Conservation (phyloP, 2,113 vertebrate genomes). For the Silurus glanis region DNA sequence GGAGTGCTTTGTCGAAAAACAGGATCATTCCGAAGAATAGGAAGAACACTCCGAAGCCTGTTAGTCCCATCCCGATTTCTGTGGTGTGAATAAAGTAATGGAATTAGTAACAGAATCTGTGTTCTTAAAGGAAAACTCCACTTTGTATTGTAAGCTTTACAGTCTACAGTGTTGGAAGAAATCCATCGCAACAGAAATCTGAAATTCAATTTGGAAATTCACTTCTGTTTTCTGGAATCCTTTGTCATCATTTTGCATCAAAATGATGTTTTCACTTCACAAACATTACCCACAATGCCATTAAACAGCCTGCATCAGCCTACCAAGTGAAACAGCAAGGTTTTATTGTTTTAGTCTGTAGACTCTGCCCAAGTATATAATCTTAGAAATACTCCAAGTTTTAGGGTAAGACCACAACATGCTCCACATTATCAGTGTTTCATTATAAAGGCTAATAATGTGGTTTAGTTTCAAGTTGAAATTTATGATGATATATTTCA, state of each 20-base stretch:
- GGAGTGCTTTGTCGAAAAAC: constrained; percentile 97
- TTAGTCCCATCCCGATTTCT: constrained; percentile 98
- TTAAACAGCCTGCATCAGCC: too few species aligned
- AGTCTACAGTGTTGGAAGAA: not conserved
- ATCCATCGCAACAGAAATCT: too few species aligned
- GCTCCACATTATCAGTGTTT: not conserved
- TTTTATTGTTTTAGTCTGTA: not conserved
- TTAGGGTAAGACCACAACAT: too few species aligned
- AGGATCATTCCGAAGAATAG: constrained; percentile 99
- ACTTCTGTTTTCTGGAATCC: too few species aligned
- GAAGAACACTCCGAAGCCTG: constrained; percentile 97
- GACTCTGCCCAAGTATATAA: too few species aligned
- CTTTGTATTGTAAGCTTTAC: not conserved
- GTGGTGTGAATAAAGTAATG: constrained; percentile 60
- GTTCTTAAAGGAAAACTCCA: not conserved
- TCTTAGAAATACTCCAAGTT: too few species aligned
- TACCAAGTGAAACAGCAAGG: not conserved
- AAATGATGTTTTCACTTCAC: too few species aligned
- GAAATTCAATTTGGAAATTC: too few species aligned
- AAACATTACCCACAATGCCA: not conserved
- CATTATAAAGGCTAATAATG: not conserved
- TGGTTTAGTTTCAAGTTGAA: not conserved
- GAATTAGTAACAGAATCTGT: not conserved
- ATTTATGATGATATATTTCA: not conserved
- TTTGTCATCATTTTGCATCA: too few species aligned